A percentile compares a stretch with the other conserved stretches of the same genome.
phyloP scores from a whole-genome alignment of 2,888 invertebrate genomes.

The Nipponacmea schrenckii region DNA sequence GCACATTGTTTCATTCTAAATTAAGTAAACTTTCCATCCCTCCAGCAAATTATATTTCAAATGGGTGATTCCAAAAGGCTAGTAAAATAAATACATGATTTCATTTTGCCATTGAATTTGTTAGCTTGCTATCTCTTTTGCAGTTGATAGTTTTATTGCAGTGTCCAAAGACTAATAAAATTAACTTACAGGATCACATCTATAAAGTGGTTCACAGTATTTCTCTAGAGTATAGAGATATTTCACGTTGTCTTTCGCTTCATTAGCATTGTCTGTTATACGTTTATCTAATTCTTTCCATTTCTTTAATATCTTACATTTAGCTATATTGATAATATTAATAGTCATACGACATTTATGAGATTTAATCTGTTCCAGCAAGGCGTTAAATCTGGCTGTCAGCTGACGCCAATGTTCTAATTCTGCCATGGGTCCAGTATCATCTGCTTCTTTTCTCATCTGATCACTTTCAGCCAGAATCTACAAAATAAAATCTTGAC shows the following conservation, averaged over 20 bases:
- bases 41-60: too few relatives aligned
- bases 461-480: conserved; percentile 86
- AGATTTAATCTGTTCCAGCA: conserved; percentile 61
- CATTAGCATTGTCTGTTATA: conserved; percentile 66
- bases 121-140: too few relatives aligned
- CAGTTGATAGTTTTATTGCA: too few relatives aligned
- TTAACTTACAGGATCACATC: conserved; percentile 61
- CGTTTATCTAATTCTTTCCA: conserved; percentile 63
- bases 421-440: conserved; percentile 78
- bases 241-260: conserved; percentile 66
- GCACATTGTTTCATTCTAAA: too few relatives aligned
- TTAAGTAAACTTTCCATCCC: too few relatives aligned
- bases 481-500: conserved; percentile 31
- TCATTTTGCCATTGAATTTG: too few relatives aligned
- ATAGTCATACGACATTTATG: conserved; percentile 59
- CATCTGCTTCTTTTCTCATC: conserved; percentile 81
- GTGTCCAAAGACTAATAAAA: too few relatives aligned
- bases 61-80: too few relatives aligned
- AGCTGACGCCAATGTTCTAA: conserved; percentile 65
- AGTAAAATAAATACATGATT: too few relatives aligned
- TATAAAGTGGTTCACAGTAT: conserved; percentile 66
- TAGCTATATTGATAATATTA: conserved; percentile 58
- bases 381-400: conserved; percentile 60
- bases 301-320: conserved; percentile 58
- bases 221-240: conserved; percentile 65